Evolutionary conservation across 2,113 vertebrate species (phyloP), one percentile per base, ranked within the genome.

Genomic region (Morone chrysops): DNA sequence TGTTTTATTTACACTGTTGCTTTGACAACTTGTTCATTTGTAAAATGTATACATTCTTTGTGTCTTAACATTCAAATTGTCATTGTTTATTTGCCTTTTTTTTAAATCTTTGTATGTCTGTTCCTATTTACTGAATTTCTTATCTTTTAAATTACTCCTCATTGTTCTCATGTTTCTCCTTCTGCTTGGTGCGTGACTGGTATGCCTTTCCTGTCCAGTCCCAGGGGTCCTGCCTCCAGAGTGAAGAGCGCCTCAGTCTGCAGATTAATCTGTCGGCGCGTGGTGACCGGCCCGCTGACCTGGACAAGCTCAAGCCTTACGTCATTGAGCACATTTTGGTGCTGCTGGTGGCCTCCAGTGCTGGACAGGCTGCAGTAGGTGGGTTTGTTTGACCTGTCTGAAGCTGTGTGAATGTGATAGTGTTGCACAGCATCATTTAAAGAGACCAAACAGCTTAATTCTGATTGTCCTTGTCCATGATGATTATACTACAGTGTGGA

Each of bases 281-380:
- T 68, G 94, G 95, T 68, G 96, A 97, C 92, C 96, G 93, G 76
- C 96, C 96, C 1, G 90, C 95, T 73, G 96, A 97, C 91, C 95
- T 97, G 90, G 97, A 98, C 95, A 97, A 97, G 85, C 96, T 96
- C 87, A 97, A 97, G 89, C 97, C 97, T 61, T 98, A 98, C 77
- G 93, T 99, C 92, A 93, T 97, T 89, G 97, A 99, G 95, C 97
- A 98, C 91, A 96, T 99, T 87, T 93, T 97, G 94, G 94, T 99
- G 89, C 96, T 98, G 90, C 96, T 97, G 84, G 94, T 97, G 89
- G 79, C 94, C 94, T 87, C 95, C 80, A 85, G 94, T 83, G 93
- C 75, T 20, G 85, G 78, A 74, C 85, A 45, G 43, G 72, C 82
- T 31, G 67, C 86, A 57, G 43, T 80, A 61, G 92, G 94, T 95